Evolutionary conservation across 2,113 vertebrate species (phyloP).

Genomic region (Stigmatopora argus): DNA sequence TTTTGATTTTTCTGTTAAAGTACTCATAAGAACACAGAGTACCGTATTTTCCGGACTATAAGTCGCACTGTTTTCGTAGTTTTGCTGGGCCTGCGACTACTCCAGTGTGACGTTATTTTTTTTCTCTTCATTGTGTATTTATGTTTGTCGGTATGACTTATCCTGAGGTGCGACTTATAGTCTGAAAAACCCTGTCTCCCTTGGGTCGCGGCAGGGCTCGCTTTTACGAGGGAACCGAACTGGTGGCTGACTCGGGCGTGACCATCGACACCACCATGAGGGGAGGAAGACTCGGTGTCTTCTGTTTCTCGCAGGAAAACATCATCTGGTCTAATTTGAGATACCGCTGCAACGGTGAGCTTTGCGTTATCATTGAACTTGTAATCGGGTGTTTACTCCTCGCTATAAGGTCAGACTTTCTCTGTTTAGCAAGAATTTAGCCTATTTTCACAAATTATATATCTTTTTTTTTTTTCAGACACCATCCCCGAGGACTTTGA

Average conservation of each 20-base stretch:
- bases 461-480: slow-evolving; percentile 52
- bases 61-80: no score
- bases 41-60: no score
- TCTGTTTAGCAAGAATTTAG: neutral
- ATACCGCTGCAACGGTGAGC: slow-evolving; percentile 94
- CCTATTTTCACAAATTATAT: slow-evolving; percentile 4
- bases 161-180: no score
- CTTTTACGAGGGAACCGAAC: slow-evolving; percentile 90
- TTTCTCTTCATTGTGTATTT: neutral
- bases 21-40: no score
- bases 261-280: slow-evolving; percentile 98
- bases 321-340: slow-evolving; percentile 99
- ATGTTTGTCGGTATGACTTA: neutral
- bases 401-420: neutral
- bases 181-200: neutral
- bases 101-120: neutral
- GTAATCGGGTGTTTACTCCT: neutral
- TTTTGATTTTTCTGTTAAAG: no score
- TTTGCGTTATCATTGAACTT: neutral
- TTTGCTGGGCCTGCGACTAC: neutral
- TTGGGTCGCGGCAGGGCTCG: slow-evolving; percentile 65
- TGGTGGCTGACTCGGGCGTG: slow-evolving; percentile 96
- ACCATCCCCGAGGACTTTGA: slow-evolving; percentile 75
- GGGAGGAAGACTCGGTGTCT: slow-evolving; percentile 92
- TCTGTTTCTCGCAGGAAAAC: slow-evolving; percentile 99